Percentiles rank a stretch among this genome's conserved stretches.
phyloP scores from a whole-genome alignment of 1,140 invertebrate genomes.

The Metaphire vulgaris region DNA sequence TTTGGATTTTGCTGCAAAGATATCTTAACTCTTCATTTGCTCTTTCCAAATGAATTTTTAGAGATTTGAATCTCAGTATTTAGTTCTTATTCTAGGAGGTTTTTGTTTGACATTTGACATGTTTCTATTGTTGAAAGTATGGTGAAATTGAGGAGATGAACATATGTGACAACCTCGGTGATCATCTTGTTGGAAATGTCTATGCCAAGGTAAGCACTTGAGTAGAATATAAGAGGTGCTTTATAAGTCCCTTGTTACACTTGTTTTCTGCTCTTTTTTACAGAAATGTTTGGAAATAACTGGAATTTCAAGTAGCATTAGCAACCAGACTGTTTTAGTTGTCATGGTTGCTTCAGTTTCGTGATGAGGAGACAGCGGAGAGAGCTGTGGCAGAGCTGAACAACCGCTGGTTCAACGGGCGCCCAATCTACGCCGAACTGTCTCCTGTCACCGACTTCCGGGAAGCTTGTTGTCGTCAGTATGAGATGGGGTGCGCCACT shows the following conservation, averaged over 20 bases:
- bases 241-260: too few species aligned
- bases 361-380: slow-evolving; percentile 96
- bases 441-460: slow-evolving; percentile 98
- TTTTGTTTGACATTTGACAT: too few species aligned
- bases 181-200: slow-evolving; percentile 95
- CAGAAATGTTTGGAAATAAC: too few species aligned
- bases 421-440: slow-evolving; percentile 93
- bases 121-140: slow-evolving; percentile 64
- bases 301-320: too few species aligned
- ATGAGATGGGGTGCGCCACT: slow-evolving; percentile 90
- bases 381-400: slow-evolving; percentile 92
- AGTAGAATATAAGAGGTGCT: too few species aligned
- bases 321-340: too few species aligned
- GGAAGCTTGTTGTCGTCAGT: slow-evolving; percentile 97
- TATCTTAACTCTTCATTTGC: too few species aligned
- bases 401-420: slow-evolving; percentile 96
- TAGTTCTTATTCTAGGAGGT: too few species aligned
- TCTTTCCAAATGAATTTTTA: too few species aligned
- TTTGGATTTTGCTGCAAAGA: too few species aligned
- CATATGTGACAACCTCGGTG: slow-evolving; percentile 97
- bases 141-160: slow-evolving; percentile 99
- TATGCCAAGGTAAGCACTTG: slow-evolving; percentile 79
- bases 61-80: too few species aligned
- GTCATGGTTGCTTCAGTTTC: slow-evolving; percentile 76
- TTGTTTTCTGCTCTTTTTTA: too few species aligned